Evolutionary conservation across 1,140 invertebrate genomes (phyloP).

Genomic region (Rhyzopertha dominica): DNA sequence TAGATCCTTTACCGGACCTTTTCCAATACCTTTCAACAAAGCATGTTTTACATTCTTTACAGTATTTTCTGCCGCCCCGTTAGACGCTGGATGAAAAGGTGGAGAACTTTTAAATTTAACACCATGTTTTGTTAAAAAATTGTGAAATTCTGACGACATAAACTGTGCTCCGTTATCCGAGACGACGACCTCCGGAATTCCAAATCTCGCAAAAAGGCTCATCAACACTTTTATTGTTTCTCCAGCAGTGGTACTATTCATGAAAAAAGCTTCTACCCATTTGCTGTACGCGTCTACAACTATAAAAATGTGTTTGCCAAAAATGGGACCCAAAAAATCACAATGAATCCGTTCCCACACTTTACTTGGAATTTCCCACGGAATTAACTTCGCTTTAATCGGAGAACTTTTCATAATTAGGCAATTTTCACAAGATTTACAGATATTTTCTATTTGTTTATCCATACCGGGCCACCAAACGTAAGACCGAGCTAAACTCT

Average conservation of each 20-base stretch:
- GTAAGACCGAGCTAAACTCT: conserved; percentile 43
- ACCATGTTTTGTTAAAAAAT: conserved; percentile 14
- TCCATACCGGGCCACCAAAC: conserved; percentile 49
- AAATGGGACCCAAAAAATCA: conserved; percentile 40
- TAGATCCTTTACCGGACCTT: no score
- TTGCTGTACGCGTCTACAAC: conserved; percentile 34
- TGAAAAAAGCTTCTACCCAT: conserved; percentile 30
- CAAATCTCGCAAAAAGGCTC: conserved; percentile 18
- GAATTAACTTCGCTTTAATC: no score
- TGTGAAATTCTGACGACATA: conserved; percentile 20
- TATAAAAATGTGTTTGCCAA: conserved; percentile 26
- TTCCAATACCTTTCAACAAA: no score
- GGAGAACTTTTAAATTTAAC: no score
- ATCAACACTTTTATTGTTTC: conserved; percentile 18
- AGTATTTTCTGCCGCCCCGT: no score
- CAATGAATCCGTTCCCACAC: conserved; percentile 42
- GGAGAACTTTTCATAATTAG: no score
- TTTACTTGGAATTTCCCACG: conserved; percentile 39
- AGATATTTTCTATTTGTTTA: no score
- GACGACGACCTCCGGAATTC: conserved; percentile 16
- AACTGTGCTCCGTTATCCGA: conserved; percentile 21
- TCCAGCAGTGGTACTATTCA: conserved; percentile 20
- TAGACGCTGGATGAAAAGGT: no score
- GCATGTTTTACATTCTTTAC: no score
- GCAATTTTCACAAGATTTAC: no score